phyloP scores from a whole-genome alignment of 2,888 invertebrate species.

The Cataglyphis altisquamis region DNA sequence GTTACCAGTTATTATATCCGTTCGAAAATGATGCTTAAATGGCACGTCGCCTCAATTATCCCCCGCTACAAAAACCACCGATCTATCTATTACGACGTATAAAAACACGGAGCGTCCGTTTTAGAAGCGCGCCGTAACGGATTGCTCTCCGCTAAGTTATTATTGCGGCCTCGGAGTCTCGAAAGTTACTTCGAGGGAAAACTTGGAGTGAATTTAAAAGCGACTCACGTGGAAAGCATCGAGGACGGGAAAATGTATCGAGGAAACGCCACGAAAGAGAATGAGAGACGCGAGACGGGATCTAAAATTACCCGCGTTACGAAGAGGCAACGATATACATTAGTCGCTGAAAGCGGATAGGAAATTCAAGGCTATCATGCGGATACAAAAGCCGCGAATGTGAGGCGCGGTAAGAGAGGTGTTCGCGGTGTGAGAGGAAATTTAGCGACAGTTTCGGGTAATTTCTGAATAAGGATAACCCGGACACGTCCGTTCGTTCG shows the following conservation, averaged over 20 bases:
- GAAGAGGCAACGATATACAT: constrained; percentile 37
- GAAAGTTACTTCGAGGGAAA: constrained; percentile 23
- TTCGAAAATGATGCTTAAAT: constrained; percentile 37
- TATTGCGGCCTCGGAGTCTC: constrained; percentile 29
- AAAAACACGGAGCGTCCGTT: constrained; percentile 3
- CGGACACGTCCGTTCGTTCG: constrained; percentile 68
- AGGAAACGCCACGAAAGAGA: constrained; percentile 32
- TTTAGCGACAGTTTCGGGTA: constrained; percentile 61
- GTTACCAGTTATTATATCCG: constrained; percentile 12
- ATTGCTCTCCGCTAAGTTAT: constrained; percentile 20
- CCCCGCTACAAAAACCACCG: neutral
- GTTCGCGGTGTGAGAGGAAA: constrained; percentile 46
- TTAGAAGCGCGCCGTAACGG: constrained; percentile 7
- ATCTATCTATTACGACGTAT: constrained; percentile 15
- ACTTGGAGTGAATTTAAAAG: constrained; percentile 44
- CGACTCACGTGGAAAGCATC: constrained; percentile 42
- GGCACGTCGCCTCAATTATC: constrained; percentile 30
- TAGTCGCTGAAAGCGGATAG: constrained; percentile 14
- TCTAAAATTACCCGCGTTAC: constrained; percentile 39
- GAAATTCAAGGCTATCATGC: constrained; percentile 34
- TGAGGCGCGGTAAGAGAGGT: neutral
- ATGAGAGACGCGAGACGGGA: constrained; percentile 18
- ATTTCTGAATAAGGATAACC: constrained; percentile 71
- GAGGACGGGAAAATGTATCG: constrained; percentile 30
- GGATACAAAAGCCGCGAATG: constrained; percentile 35